Evolutionary conservation across 2,113 vertebrate genomes (phyloP).

Genomic region (Dinomys branickii): DNA sequence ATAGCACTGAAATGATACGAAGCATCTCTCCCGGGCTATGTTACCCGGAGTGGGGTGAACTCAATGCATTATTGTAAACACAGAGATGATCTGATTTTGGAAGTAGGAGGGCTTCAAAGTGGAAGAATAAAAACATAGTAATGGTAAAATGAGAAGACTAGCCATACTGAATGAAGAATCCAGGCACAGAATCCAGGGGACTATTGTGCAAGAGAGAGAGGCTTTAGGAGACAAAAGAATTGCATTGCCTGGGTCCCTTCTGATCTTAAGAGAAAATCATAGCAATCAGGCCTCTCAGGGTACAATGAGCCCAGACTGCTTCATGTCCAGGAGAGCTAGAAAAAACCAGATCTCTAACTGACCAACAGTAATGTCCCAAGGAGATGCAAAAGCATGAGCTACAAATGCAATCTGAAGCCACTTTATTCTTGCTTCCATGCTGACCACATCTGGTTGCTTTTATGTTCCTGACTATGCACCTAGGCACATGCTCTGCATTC

Average conservation of each 20-base stretch:
- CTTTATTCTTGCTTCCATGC: background rate
- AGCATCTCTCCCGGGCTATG: slow-evolving; percentile 50
- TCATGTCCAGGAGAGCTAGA: background rate
- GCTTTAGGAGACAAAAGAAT: slow-evolving; percentile 26
- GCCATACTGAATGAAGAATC: background rate
- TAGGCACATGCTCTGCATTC: rapidly evolving
- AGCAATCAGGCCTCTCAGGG: background rate
- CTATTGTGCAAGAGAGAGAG: background rate
- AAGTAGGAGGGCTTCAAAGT: background rate
- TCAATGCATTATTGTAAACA: slow-evolving; percentile 72
- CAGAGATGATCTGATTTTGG: slow-evolving; percentile 72
- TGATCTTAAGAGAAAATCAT: slow-evolving; percentile 25
- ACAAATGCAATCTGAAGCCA: rapidly evolving
- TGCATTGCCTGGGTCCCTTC: background rate
- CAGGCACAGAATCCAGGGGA: background rate
- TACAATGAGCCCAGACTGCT: background rate
- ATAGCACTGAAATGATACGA: slow-evolving; percentile 49
- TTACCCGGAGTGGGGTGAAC: slow-evolving; percentile 63
- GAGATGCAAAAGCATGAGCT: too few species aligned
- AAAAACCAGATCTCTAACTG: background rate
- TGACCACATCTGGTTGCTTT: background rate
- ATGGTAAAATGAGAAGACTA: slow-evolving; percentile 53
- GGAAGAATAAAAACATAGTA: background rate
- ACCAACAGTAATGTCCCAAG: background rate
- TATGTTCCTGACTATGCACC: rapidly evolving